phyloP scores from a whole-genome alignment of 1,140 invertebrate genomes.

The Sitophilus oryzae region DNA sequence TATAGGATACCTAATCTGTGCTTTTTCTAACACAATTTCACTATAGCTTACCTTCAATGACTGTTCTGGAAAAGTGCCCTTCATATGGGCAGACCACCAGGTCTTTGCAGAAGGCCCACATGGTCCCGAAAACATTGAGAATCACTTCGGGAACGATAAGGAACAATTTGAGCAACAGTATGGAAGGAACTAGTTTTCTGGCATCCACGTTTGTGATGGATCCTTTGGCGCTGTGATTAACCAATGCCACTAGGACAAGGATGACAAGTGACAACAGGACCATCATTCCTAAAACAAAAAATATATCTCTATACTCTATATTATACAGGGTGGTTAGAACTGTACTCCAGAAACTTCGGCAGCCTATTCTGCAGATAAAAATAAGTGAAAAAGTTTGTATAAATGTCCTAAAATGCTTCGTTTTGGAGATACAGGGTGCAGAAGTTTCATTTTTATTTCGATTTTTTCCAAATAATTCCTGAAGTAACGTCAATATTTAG shows the following conservation, averaged over 20 bases:
- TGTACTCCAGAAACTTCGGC: too few relatives aligned
- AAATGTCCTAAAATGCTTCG: too few relatives aligned
- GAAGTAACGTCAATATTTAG: too few relatives aligned
- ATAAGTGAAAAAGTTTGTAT: too few relatives aligned
- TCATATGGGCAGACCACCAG: slow-evolving; percentile 57
- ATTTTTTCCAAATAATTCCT: too few relatives aligned
- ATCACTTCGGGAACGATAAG: slow-evolving; percentile 68
- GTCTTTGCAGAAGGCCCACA: slow-evolving; percentile 70
- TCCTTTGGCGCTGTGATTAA: slow-evolving; percentile 62
- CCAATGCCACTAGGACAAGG: slow-evolving; percentile 57
- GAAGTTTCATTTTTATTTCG: too few relatives aligned
- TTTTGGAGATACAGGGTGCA: too few relatives aligned
- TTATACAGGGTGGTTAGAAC: too few relatives aligned
- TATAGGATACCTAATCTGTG: too few relatives aligned
- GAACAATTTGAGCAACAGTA: slow-evolving; percentile 61
- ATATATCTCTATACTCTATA: too few relatives aligned
- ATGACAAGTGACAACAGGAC: slow-evolving; percentile 55
- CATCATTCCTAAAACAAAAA: slow-evolving; percentile 48
- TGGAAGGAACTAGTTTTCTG: slow-evolving; percentile 57
- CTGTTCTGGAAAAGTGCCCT: slow-evolving; percentile 63
- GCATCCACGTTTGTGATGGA: slow-evolving; percentile 64
- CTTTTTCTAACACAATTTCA: too few relatives aligned
- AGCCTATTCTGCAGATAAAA: too few relatives aligned
- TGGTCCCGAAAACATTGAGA: slow-evolving; percentile 72
- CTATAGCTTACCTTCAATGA: slow-evolving; percentile 63